Percentiles rank a stretch among this genome's conserved stretches.
Conservation (phyloP, 1,140 invertebrate genomes). For the Himalopsyche phryganea region DNA sequence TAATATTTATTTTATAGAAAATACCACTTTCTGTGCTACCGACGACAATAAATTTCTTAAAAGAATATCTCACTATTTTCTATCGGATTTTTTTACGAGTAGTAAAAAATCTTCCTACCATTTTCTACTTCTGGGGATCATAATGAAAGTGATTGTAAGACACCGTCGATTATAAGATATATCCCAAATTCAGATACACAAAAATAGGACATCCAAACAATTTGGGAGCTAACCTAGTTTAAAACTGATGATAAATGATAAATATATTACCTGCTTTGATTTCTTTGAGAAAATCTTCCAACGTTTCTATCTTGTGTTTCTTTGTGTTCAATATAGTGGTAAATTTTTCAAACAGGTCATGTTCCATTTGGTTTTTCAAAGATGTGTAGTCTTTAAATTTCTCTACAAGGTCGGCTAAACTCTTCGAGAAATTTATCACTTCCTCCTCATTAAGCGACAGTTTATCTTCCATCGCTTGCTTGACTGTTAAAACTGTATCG, state of each 20-base stretch:
- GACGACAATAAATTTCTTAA: too few relatives aligned
- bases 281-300: slow-evolving; percentile 23
- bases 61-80: too few relatives aligned
- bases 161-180: neutral
- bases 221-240: slow-evolving; percentile 3
- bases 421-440: slow-evolving; percentile 1
- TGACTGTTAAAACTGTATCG: slow-evolving; percentile 17
- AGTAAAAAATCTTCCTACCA: too few relatives aligned
- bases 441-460: slow-evolving; percentile 19
- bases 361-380: slow-evolving; percentile 24
- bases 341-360: slow-evolving; percentile 26
- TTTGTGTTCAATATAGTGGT: slow-evolving; percentile 21
- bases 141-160: too few relatives aligned
- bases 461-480: slow-evolving; percentile 7
- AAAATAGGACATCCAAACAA: neutral
- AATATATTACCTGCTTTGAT: neutral
- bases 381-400: slow-evolving; percentile 12
- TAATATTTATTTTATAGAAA: too few relatives aligned
- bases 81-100: too few relatives aligned
- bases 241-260: slow-evolving; percentile 2
- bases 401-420: slow-evolving; percentile 1
- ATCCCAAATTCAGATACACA: neutral
- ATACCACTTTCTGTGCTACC: too few relatives aligned
- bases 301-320: slow-evolving; percentile 10
- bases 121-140: too few relatives aligned